These are phyloP conservation scores for Atta colombica DNA, from an alignment of 1,140 invertebrate genomes.

Conservation along the genomic window DNA sequence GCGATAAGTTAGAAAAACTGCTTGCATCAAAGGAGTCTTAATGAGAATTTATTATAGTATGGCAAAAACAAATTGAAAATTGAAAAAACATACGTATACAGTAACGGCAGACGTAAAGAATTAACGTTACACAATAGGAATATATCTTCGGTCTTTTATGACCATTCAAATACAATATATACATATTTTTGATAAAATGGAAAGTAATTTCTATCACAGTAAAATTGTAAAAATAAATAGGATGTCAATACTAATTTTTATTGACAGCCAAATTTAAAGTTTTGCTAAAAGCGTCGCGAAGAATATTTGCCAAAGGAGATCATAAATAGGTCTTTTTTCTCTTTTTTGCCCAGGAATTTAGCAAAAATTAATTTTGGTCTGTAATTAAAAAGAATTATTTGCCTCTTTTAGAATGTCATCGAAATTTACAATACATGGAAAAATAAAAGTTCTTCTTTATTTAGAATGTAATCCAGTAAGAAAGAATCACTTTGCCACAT, in stretches of 20 bases:
- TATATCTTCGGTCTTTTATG: neutral
- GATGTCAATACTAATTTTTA: constrained; percentile 65
- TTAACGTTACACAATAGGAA: neutral
- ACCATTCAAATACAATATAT: neutral
- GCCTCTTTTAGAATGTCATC: constrained; percentile 2
- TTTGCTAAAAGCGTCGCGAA: constrained; percentile 39
- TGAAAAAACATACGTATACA: constrained; percentile 16
- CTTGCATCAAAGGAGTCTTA: constrained; percentile 20
- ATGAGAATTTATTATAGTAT: constrained; percentile 4
- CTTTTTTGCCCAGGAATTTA: constrained; percentile 42
- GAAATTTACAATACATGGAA: neutral
- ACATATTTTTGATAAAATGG: constrained; percentile 19
- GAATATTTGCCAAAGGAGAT: constrained; percentile 70
- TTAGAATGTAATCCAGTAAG: constrained; percentile 22
- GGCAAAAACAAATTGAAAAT: constrained; percentile 21
- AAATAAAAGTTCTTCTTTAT: constrained; percentile 38
- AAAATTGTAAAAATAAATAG: constrained; percentile 28
- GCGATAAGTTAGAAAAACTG: neutral
- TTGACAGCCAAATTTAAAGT: constrained; percentile 58
- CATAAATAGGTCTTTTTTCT: constrained; percentile 45
- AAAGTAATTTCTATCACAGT: neutral
- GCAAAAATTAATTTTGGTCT: constrained; percentile 25
- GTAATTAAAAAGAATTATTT: constrained; percentile 20
- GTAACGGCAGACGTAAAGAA: neutral
- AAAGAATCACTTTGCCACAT: constrained; percentile 37